These are phyloP conservation scores for Cephalopterus ornatus DNA, from an alignment of 2,113 vertebrate genomes.

Conservation along the genomic window DNA sequence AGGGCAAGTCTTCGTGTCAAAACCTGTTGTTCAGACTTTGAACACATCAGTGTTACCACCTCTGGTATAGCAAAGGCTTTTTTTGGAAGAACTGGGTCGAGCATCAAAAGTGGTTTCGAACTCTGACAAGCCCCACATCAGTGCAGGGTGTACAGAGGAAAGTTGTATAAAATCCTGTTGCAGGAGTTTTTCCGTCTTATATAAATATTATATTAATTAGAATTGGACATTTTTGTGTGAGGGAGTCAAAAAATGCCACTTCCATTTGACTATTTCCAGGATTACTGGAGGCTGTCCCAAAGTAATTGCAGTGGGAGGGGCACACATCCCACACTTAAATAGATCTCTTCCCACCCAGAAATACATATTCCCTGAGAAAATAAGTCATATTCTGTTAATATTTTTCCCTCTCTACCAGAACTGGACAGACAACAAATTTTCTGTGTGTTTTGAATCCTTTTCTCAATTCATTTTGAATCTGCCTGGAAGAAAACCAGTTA, in stretches of 20 bases:
- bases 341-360: background rate
- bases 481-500: background rate
- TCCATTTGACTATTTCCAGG: background rate
- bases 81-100: background rate
- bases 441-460: background rate
- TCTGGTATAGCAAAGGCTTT: background rate
- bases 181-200: background rate
- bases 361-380: background rate
- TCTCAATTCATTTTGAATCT: background rate
- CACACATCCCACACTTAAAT: background rate
- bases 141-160: background rate
- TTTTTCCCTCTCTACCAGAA: background rate
- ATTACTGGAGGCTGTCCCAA: background rate
- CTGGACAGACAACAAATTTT: background rate
- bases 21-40: background rate
- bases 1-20: background rate
- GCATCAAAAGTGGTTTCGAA: background rate
- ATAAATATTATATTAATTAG: background rate
- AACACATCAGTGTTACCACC: background rate
- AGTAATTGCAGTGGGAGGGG: background rate
- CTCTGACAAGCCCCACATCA: background rate
- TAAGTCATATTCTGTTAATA: background rate
- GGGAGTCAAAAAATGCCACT: background rate
- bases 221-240: background rate
- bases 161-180: background rate